Percentiles rank a stretch among this genome's conserved stretches.
These are phyloP conservation scores for Heliconius himera DNA, from an alignment of 1,140 invertebrate species.

Conservation along the genomic window DNA sequence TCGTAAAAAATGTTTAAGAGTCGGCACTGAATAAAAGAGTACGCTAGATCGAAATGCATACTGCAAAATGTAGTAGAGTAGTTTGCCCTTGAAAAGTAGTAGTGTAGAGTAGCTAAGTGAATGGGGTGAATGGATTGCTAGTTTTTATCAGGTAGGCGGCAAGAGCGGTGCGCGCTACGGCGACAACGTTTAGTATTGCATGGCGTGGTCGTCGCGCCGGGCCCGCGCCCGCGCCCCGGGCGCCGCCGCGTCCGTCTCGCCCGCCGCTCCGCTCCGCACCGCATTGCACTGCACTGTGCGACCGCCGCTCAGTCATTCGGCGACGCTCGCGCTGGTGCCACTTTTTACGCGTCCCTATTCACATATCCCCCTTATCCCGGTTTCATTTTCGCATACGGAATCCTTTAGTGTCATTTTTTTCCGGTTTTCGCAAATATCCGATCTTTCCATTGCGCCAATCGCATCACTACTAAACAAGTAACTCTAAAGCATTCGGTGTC, in stretches of 20 bases:
- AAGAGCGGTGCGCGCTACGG: conserved; percentile 31
- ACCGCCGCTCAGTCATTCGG: conserved; percentile 64
- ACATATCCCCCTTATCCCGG: conserved; percentile 28
- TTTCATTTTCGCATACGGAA: conserved; percentile 37
- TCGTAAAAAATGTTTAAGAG: too few relatives aligned
- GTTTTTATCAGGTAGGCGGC: conserved; percentile 56
- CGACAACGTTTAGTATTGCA: conserved; percentile 36
- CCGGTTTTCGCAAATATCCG: conserved; percentile 18
- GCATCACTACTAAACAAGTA: not conserved
- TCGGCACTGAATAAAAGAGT: not conserved
- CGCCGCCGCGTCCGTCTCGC: conserved; percentile 48
- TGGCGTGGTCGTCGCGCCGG: conserved; percentile 39
- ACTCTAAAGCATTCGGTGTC: conserved; percentile 22
- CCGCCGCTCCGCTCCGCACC: conserved; percentile 42
- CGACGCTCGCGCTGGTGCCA: conserved; percentile 67
- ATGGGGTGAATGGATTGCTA: conserved; percentile 64
- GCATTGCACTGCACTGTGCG: conserved; percentile 26
- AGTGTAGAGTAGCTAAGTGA: conserved; percentile 49
- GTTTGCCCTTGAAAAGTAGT: conserved; percentile 47
- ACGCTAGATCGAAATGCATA: not conserved
- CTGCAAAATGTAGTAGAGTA: conserved; percentile 22
- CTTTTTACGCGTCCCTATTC: conserved; percentile 40
- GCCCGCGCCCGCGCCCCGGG: conserved; percentile 35
- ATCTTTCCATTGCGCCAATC: not conserved
- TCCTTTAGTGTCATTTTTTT: conserved; percentile 18